Base-by-base conservation (phyloP, 2,888 invertebrate genomes). In the Vannuccia rotundouncinata region DNA sequence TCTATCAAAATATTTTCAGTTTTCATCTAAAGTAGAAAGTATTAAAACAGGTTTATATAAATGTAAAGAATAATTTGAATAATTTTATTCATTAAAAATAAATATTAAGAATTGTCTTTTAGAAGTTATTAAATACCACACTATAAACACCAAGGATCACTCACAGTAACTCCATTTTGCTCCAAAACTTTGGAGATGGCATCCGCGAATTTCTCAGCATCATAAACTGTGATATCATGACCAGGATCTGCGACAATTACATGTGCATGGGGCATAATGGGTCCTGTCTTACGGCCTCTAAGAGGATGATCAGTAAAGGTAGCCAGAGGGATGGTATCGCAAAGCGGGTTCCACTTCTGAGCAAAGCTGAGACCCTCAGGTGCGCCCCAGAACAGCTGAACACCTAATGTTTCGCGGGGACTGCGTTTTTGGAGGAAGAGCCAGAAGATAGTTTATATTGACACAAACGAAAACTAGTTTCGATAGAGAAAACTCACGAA, bases 261-360 rank as follows among this genome's bases (percentile, higher is more conserved):
- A 22, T 2, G 2, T 2, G 17, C 66, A 66, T 66, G 5, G 66
- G 66, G 66, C 10, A 66, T n/a, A n/a, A 66, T 27, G 22, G 66
- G 66, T 5, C 66, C 66, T 5, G 66, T 66, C 66, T 66, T 66
- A 2, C 22, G 5, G 66, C 66, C 66, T 2, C 66, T 17, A 2
- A 88, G 83, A 2, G 94, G 94, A 88, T 94, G 94, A 80, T 92
- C 93, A 0, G 92, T 91, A 84, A 92, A 92, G 0, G 93, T 94
- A 31, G 91, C 88, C 89, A 92, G 92, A 0, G 94, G 94, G 82
- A 94, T 92, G 81, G 92, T 91, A 81, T 91, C 91, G 82, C 91
- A 91, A 89, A 93, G 93, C 0, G 94, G 94, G 87, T 94, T 94
- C 94, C 94, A 94, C 81, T 91, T 84, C 83, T 89, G 87, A n/a